Evolutionary conservation across 2,888 invertebrate species (phyloP).

Genomic region (Amiota mariae): DNA sequence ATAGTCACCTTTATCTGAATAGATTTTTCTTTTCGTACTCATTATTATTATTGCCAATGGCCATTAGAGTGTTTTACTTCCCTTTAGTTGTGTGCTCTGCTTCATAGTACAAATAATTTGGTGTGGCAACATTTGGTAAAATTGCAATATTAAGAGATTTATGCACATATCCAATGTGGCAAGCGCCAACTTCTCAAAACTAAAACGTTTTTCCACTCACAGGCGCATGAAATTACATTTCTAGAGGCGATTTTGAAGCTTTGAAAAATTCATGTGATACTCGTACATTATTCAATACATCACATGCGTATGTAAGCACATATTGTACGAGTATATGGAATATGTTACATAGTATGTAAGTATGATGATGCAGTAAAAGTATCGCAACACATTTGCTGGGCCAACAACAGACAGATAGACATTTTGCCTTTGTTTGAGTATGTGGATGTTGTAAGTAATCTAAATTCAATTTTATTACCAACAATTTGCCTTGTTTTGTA

Average conservation of each 20-base stretch:
- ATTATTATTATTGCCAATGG: neutral
- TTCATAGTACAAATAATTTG: neutral
- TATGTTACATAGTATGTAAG: no score
- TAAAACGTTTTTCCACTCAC: neutral
- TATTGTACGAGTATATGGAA: no score
- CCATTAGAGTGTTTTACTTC: neutral
- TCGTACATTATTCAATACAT: no score
- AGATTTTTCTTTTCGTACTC: neutral
- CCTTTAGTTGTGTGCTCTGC: neutral
- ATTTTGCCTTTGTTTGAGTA: no score
- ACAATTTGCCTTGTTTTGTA: no score
- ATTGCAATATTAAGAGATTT: conserved; percentile 19
- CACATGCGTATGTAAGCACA: no score
- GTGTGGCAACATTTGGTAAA: conserved; percentile 8
- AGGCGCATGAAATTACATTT: neutral
- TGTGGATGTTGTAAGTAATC: no score
- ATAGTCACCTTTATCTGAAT: no score
- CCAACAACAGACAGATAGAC: no score
- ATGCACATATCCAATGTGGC: conserved; percentile 1
- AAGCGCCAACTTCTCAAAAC: neutral
- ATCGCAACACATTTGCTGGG: no score
- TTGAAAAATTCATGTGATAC: neutral
- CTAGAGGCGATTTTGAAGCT: neutral
- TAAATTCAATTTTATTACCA: no score
- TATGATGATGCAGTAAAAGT: neutral